phyloP scores from a whole-genome alignment of 2,113 vertebrate species.

The Agelaius phoeniceus region DNA sequence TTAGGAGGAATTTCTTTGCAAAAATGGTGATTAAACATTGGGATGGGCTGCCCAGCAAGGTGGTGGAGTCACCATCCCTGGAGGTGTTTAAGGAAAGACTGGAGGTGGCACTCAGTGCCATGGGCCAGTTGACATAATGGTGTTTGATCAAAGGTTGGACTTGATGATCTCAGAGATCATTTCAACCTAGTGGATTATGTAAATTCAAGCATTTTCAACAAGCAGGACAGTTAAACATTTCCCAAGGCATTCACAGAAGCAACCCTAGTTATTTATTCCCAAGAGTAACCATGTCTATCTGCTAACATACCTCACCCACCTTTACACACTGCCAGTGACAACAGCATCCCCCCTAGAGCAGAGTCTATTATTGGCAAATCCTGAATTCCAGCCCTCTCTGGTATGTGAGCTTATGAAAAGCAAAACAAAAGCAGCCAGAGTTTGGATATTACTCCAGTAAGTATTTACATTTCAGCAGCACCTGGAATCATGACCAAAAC shows the following conservation, averaged over 20 bases:
- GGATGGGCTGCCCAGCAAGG: fast-evolving
- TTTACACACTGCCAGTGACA: background rate
- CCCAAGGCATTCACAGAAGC: background rate
- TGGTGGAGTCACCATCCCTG: background rate
- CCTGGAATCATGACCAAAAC: background rate
- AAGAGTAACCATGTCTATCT: background rate
- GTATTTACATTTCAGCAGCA: conserved; percentile 24
- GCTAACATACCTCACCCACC: conserved; percentile 12
- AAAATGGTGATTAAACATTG: background rate
- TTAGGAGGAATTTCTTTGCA: background rate
- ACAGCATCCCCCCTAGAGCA: background rate
- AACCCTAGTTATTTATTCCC: background rate
- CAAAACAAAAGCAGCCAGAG: background rate
- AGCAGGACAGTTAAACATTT: background rate
- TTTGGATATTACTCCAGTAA: background rate
- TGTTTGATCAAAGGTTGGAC: background rate
- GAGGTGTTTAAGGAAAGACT: background rate
- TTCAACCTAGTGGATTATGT: background rate
- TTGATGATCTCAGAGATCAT: background rate
- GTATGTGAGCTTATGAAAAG: background rate
- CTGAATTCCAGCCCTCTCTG: background rate
- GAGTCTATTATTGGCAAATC: background rate
- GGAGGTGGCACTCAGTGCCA: background rate
- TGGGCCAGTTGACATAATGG: background rate
- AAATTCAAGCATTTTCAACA: background rate